These are phyloP conservation scores for Eupristina koningsbergeri DNA, from an alignment of 1,140 invertebrate species.

Conservation along the genomic window DNA sequence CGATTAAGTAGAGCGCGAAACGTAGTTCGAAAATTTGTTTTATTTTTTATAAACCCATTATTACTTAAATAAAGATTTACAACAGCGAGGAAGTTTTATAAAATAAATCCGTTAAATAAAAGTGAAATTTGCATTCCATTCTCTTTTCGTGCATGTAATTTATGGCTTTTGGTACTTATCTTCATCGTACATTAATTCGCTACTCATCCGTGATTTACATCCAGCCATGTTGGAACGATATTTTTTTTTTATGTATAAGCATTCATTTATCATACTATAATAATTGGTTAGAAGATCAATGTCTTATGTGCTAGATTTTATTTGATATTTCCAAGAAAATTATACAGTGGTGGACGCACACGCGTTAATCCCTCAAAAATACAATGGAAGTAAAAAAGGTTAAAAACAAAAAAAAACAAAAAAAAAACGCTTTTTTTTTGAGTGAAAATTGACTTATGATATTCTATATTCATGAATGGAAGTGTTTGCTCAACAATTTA, in stretches of 20 bases:
- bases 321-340: not conserved
- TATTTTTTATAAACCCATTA: constrained; percentile 15
- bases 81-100: not conserved
- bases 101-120: constrained; percentile 4
- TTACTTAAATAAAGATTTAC: constrained; percentile 16
- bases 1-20: not conserved
- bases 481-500: constrained; percentile 12
- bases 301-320: not conserved
- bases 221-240: not conserved
- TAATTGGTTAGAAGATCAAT: not conserved
- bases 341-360: not conserved
- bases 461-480: not conserved
- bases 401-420: too few species aligned
- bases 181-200: constrained; percentile 22
- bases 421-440: not conserved
- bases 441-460: not conserved
- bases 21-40: not conserved
- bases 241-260: not conserved
- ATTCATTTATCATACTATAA: not conserved
- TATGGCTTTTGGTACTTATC: constrained; percentile 5
- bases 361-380: not conserved
- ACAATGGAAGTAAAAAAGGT: not conserved
- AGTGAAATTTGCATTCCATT: constrained; percentile 8
- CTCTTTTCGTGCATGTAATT: constrained; percentile 29
- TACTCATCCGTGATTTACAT: constrained; percentile 24